Evolutionary conservation across 1,140 invertebrate species (phyloP), one percentile per base, ranked within the genome.

Genomic region (Drosophila ficusphila): DNA sequence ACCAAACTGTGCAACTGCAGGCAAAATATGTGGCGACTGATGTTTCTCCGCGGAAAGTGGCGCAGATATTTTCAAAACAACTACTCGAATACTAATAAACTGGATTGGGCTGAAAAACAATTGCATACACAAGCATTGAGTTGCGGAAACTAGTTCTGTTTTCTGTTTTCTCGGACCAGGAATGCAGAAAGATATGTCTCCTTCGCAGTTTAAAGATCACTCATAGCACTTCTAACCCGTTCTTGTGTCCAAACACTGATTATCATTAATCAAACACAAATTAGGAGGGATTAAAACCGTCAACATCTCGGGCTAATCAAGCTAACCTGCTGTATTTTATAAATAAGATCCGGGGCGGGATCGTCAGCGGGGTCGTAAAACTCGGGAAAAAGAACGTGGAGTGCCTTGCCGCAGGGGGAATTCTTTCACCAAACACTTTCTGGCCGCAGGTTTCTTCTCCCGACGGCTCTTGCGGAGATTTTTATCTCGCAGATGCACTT

Each of bases 221-320:
- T n/a, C n/a, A n/a, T n/a, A 8, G 14, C 39, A 31, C 23, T n/a
- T n/a, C 16, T 57, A 57, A 31, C 61, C 61, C 46, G 67, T 42
- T 67, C 34, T 34, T 33, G 23, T 33, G n/a, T n/a, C n/a, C n/a
- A n/a, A n/a, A n/a, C n/a, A n/a, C n/a, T n/a, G n/a, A n/a, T n/a
- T n/a, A 58, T 36, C 79, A 71, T 85, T 79, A 85, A 76, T 74
- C 72, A 83, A 79, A 67, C 65, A 76, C 69, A 75, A 83, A 79
- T 85, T 85, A 71, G 71, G 52, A 56, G 71, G 62, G 74, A 78
- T 70, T 79, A 70, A 79, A 79, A 79, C 76, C 76, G 79, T 85
- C 79, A 85, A 65, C 79, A 56, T 68, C 61, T 65, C 39, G 51
- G 53, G 69, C 73, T 77, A 83, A 82, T 85, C 79, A 71, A 74